Evolutionary conservation across 2,888 invertebrate species (phyloP), one percentile per base, ranked within the genome.

Genomic region (Lycocerus yunnanus): DNA sequence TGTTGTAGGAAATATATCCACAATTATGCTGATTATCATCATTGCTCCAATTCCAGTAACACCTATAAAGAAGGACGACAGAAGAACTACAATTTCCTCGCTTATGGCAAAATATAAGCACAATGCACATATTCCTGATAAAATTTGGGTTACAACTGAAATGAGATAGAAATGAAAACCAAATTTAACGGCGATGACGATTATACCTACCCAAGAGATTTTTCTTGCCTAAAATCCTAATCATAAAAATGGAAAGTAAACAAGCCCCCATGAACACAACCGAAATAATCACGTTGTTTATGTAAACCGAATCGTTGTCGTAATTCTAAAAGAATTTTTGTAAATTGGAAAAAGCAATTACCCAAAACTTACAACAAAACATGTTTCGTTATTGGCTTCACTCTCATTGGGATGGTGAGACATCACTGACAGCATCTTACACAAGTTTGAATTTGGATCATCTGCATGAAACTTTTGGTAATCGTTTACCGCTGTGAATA

Each of bases 401-500:
- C 13, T 76, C 1, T 81, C 79, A 43, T 80, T 82, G 18, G 81
- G 79, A 43, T 43, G 79, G 9, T 21, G 43, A 67, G 79, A 78
- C 68, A 84, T 75, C 88, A 18, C 94, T 93, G 82, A 80, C 74
- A 86, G 78, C 86, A 89, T 88, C 66, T 87, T 86, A 79, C 89
- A 89, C 72, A 90, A 84, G 71, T 85, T 86, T 15, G 88, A 85
- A 18, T 69, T 20, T 59, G 58, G 27, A 58, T 74, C 59, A n/a
- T 82, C 79, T 71, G 84, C 82, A 71, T 85, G 79, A 18, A 79
- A 75, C 18, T 75, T 59, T 71, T 84, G 79, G 75, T 86, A 87
- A 75, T 87, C 86, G 77, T 85, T 85, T 67, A 93, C 92, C 84
- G 93, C 93, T 71, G 93, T 91, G 79, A 96, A 95, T 15, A 97